A percentile compares a stretch with the other conserved stretches of the same genome.
Conservation (phyloP, 2,797 vertebrate genomes). For the Lateolabrax maculatus region DNA sequence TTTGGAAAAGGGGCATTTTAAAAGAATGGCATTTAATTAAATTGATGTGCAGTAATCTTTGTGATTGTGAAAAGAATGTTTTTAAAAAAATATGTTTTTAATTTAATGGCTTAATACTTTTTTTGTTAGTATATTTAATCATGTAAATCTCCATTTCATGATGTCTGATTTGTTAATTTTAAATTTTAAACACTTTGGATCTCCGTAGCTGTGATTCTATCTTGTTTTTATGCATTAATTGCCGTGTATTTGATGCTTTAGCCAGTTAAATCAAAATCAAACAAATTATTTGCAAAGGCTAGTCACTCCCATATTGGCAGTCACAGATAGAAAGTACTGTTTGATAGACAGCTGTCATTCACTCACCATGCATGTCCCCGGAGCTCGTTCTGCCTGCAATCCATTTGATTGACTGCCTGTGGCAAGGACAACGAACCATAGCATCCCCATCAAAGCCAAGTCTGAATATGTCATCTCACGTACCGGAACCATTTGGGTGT, state of each 20-base stretch:
- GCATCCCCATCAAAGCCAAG: constrained; percentile 38
- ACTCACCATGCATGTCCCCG: constrained; percentile 57
- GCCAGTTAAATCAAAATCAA: background rate
- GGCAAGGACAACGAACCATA: constrained; percentile 19
- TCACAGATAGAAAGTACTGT: constrained; percentile 9
- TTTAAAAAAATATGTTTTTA: too few species aligned
- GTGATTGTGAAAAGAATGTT: too few species aligned
- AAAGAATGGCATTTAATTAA: background rate
- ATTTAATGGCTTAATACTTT: too few species aligned
- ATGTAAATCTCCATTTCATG: background rate
- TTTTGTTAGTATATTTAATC: background rate
- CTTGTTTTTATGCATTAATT: background rate
- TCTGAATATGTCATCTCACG: constrained; percentile 33
- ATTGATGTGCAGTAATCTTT: background rate
- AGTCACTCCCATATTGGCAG: background rate
- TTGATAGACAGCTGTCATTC: constrained; percentile 41
- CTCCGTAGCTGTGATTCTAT: background rate
- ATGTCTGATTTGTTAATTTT: constrained; percentile 14
- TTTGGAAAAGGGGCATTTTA: background rate
- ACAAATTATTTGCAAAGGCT: constrained; percentile 10
- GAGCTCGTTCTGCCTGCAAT: constrained; percentile 42
- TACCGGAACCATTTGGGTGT: constrained; percentile 19
- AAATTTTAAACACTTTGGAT: constrained; percentile 17
- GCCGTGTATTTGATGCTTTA: background rate
- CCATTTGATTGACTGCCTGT: constrained; percentile 43